A percentile compares a stretch with the other conserved stretches of the same genome.
Evolutionary conservation across 2,113 vertebrate genomes (phyloP).

Genomic region (Esox niger): DNA sequence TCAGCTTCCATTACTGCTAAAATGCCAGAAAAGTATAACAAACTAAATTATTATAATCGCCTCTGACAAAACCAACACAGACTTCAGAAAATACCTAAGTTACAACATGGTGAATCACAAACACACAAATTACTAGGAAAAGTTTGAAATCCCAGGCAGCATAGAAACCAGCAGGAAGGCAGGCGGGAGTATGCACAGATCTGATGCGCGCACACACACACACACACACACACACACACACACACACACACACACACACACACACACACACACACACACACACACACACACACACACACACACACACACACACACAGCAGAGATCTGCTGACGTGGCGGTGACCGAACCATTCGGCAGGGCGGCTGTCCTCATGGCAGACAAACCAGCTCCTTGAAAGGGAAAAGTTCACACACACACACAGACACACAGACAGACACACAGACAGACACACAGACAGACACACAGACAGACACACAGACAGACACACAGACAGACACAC

Average conservation of each 20-base stretch:
- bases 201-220: neutral
- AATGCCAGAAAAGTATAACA: too few relatives aligned
- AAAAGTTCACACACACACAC: neutral
- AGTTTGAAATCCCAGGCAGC: neutral
- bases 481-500: neutral
- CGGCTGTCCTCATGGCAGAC: neutral
- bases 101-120: too few relatives aligned
- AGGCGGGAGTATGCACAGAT: neutral
- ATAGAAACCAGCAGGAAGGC: neutral
- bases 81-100: too few relatives aligned
- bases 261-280: neutral
- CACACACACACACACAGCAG: neutral
- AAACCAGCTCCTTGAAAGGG: neutral
- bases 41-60: too few relatives aligned
- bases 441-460: neutral
- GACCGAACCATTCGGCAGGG: neutral
- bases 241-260: neutral
- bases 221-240: neutral
- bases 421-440: neutral
- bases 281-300: neutral
- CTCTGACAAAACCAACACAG: too few relatives aligned
- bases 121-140: too few relatives aligned
- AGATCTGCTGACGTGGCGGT: constrained; percentile 1
- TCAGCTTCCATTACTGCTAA: too few relatives aligned
- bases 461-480: neutral